Conservation (phyloP, 1,140 invertebrate genomes). For the Hypothenemus hampei region DNA sequence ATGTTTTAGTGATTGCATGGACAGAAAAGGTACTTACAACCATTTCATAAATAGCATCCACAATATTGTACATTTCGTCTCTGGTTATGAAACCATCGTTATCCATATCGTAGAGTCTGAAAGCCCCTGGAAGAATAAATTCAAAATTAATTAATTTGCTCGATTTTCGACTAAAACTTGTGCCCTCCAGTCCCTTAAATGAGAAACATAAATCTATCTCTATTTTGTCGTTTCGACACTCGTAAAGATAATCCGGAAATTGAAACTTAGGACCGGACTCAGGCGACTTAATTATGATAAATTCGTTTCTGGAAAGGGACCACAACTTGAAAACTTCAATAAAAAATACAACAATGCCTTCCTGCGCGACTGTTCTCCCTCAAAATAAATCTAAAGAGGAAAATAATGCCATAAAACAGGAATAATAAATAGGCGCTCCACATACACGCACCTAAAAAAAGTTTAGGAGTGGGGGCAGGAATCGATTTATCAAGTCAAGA, state of each 20-base stretch:
- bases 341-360: no score
- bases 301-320: no score
- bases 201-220: not conserved
- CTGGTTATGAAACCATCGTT: conserved; percentile 97
- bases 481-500: no score
- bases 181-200: no score
- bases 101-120: conserved; percentile 94
- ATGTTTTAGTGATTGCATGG: no score
- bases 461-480: no score
- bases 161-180: not conserved
- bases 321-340: no score
- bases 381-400: no score
- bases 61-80: conserved; percentile 98
- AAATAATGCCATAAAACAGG: no score
- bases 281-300: not conserved
- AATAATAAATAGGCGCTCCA: no score
- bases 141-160: not conserved
- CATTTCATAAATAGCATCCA: conserved; percentile 99
- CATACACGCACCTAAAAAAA: no score
- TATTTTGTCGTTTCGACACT: not conserved
- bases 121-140: conserved; percentile 85
- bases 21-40: conserved; percentile 67
- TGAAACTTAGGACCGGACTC: not conserved
- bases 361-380: no score
- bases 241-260: not conserved